Conservation (phyloP, 2,797 vertebrate genomes). For the Megalops cyprinoides region DNA sequence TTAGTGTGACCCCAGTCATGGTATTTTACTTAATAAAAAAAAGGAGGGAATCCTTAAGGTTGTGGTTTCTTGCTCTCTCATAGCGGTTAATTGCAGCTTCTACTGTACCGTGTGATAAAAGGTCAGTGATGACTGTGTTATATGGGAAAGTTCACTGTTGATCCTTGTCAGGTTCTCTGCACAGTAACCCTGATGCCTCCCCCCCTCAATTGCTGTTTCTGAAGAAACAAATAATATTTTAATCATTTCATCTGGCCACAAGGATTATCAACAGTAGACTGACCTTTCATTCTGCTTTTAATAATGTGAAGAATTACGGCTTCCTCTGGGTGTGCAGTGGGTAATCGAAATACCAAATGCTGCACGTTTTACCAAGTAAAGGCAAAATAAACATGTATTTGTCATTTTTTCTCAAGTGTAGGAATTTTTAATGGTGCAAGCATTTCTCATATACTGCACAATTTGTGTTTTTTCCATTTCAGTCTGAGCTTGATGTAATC, state of each 20-base stretch:
- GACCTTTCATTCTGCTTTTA: background rate
- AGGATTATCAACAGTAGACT: background rate
- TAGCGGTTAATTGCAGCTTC: background rate
- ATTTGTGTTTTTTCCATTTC: background rate
- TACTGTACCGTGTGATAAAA: background rate
- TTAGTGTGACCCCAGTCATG: background rate
- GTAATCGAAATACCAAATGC: background rate
- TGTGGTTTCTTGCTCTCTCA: background rate
- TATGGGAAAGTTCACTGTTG: background rate
- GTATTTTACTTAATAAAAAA: background rate
- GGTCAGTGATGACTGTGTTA: background rate
- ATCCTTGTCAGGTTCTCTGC: background rate
- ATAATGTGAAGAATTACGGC: background rate
- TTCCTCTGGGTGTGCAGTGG: background rate
- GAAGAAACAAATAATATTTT: background rate
- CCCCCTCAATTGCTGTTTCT: background rate
- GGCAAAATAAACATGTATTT: too few relatives aligned
- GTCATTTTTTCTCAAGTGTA: too few relatives aligned
- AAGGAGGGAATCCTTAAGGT: slow-evolving; percentile 1
- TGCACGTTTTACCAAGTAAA: background rate
- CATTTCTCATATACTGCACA: background rate
- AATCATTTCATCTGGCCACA: background rate
- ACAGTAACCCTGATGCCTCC: background rate
- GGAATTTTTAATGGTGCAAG: background rate
- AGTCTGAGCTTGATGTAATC: background rate